Evolutionary conservation across 2,888 invertebrate species (phyloP), one percentile per base, ranked within the genome.

Genomic region (Drosophila parthenogenetica): DNA sequence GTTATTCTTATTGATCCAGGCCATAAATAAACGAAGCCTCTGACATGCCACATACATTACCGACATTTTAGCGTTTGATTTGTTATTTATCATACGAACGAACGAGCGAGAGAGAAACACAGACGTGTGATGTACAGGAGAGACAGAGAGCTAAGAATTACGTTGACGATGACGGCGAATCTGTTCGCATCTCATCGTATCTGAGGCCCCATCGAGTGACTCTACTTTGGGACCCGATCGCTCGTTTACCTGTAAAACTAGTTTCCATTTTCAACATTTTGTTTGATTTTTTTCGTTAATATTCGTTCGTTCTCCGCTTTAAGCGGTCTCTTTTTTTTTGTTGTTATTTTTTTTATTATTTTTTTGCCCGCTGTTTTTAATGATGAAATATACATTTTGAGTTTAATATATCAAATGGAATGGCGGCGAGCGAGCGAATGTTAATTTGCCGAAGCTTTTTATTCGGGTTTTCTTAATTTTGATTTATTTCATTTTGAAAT

Each of bases 1-100:
- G 87, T 87, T 90, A 87, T 87, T 87, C 87, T 87, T 87, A 90
- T 90, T 87, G 87, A 90, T 87, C 87, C 90, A 90, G 90, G 87
- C 85, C 84, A 87, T 87, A 87, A 87, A 87, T 87, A 89, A 89
- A 59, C 81, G 73, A 73, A 89, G 77, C 75, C 89, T 78, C 86
- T 89, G 86, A 87, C 86, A 86, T 73, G 79, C 84, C 86, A 89
- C 90, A 89, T 87, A 87, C 87, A 87, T 87, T 87, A 89, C 90
- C 85, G 85, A 87, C 90, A 90, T 87, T 86, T 86, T 89, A 90
- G 87, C 90, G 87, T 89, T 87, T 87, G 86, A 87, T 87, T 89
- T 89, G 86, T 89, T 87, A 87, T 87, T 87, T 89, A 89, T 87
- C 86, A 87, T 85, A 87, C 74, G 77, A 88, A 72, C 59, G 70